phyloP scores from a whole-genome alignment of 30 jellyfish, hydroid and myxozoan genomes.

The Aurelia aurita region DNA sequence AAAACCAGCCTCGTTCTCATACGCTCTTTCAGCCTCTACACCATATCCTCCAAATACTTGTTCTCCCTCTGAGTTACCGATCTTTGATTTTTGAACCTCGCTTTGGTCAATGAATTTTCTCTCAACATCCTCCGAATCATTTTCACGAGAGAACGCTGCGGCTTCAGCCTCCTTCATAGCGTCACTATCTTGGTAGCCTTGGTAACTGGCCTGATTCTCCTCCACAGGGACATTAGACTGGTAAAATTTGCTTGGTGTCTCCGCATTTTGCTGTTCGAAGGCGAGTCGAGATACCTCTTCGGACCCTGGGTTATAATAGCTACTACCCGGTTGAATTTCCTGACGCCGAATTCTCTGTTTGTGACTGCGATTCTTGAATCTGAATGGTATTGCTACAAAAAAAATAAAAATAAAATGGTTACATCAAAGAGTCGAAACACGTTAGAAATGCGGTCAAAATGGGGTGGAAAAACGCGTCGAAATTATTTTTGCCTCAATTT shows the following conservation, averaged over 20 bases:
- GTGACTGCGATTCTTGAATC: neutral
- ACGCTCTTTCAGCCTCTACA: conserved; percentile 10
- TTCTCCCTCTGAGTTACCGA: neutral
- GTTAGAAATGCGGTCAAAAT: too few species aligned
- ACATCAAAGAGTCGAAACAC: too few species aligned
- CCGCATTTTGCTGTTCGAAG: conserved; percentile 53
- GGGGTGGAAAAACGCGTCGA: too few species aligned
- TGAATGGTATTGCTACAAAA: conserved; percentile 20
- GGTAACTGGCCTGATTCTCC: conserved; percentile 4
- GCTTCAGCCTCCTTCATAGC: neutral
- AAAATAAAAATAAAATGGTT: too few species aligned
- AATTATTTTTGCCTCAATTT: too few species aligned
- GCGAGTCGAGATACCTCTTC: conserved; percentile 37
- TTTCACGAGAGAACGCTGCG: conserved; percentile 20
- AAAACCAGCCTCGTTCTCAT: conserved; percentile 16
- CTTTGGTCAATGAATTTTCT: conserved; percentile 39
- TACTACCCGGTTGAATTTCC: conserved; percentile 42
- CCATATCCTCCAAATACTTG: neutral
- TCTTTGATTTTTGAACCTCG: conserved; percentile 55
- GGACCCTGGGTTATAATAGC: conserved; percentile 61
- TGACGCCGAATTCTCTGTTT: neutral
- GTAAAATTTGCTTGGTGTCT: conserved; percentile 6
- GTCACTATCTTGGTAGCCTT: conserved; percentile 25
- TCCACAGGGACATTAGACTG: neutral
- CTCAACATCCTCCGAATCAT: conserved; percentile 46